These are phyloP conservation scores for Crenuchus spilurus DNA, from an alignment of 2,797 vertebrate species.

Conservation along the genomic window DNA sequence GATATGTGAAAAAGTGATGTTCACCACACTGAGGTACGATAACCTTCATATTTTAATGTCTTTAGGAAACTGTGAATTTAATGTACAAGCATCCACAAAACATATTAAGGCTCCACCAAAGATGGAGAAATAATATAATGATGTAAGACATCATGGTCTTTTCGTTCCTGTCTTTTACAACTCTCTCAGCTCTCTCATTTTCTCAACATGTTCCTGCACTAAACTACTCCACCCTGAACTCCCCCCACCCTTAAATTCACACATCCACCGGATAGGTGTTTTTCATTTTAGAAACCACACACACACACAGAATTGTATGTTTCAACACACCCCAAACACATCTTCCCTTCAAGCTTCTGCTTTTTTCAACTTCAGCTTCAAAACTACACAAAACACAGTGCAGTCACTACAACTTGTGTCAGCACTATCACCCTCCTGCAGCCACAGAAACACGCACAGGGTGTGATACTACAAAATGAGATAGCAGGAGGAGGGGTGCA, in stretches of 20 bases:
- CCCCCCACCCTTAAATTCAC: background rate
- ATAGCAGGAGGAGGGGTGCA: conserved; percentile 26
- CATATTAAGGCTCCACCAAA: background rate
- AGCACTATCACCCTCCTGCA: conserved; percentile 7
- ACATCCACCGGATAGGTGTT: background rate
- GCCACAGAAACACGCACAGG: background rate
- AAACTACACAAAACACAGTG: conserved; percentile 3
- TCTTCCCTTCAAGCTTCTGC: conserved; percentile 43
- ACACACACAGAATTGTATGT: conserved; percentile 7
- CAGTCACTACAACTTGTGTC: background rate
- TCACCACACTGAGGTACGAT: too few relatives aligned
- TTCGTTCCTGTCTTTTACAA: background rate
- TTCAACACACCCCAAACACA: conserved; percentile 32
- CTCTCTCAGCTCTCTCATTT: background rate
- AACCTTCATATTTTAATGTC: too few relatives aligned
- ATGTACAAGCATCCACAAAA: too few relatives aligned
- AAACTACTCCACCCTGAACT: background rate
- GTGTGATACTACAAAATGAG: conserved; percentile 27
- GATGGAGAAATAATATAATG: background rate
- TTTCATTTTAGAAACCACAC: background rate
- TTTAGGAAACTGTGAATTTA: too few relatives aligned
- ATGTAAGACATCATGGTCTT: background rate
- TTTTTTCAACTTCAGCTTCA: conserved; percentile 40
- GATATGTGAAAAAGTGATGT: too few relatives aligned
- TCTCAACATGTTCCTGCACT: background rate